Percentiles rank a stretch among this genome's conserved stretches.
Conservation (phyloP, 2,797 vertebrate genomes). For the Etheostoma perlongum region DNA sequence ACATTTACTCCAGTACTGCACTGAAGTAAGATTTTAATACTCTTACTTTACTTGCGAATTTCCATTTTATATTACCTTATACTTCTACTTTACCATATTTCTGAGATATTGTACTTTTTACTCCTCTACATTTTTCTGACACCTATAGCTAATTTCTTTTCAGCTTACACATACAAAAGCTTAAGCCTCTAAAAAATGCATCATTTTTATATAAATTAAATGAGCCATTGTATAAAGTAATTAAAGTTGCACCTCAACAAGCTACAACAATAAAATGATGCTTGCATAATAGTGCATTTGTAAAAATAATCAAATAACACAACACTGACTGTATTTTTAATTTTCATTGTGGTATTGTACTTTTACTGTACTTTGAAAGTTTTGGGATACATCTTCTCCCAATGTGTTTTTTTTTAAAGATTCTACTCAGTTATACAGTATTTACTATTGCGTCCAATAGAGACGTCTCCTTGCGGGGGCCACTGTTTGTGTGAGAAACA, state of each 20-base stretch:
- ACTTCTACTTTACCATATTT: not conserved
- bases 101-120: not conserved
- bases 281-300: not conserved
- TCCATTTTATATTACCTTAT: not conserved
- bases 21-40: not conserved
- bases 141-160: not conserved
- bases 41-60: not conserved
- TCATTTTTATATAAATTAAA: not conserved
- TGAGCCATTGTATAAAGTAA: not conserved
- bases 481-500: conserved; percentile 31
- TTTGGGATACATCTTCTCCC: not conserved
- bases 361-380: not conserved
- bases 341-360: not conserved
- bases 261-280: not conserved
- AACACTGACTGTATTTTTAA: not conserved
- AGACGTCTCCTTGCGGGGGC: conserved; percentile 20
- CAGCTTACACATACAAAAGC: not conserved
- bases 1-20: not conserved
- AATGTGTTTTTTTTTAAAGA: conserved; percentile 8
- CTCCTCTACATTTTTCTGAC: not conserved
- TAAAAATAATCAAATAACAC: not conserved
- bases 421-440: not conserved
- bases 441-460: conserved; percentile 3
- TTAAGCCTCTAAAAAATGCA: not conserved
- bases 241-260: not conserved